Evolutionary conservation across 2,797 vertebrate species (phyloP).

Genomic region (Enteromius afrohamiltoni): DNA sequence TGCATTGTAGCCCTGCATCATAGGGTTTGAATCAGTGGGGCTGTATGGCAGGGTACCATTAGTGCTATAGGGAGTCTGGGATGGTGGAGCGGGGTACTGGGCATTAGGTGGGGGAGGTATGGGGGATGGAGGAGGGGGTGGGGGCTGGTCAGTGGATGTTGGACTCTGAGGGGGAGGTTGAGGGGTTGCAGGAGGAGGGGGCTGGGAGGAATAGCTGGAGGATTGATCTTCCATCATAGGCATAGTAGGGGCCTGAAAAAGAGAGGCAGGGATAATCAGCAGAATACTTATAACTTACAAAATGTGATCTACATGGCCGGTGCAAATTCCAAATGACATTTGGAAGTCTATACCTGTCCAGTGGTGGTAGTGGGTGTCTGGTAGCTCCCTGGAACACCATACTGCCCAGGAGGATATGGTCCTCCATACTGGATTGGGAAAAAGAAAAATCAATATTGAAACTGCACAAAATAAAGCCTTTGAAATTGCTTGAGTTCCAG

Average conservation of each 20-base stretch:
- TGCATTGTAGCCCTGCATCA: slow-evolving; percentile 73
- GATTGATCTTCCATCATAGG: slow-evolving; percentile 81
- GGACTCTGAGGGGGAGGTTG: slow-evolving; percentile 81
- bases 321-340: not conserved
- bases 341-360: slow-evolving; percentile 73
- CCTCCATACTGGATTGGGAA: slow-evolving; percentile 73
- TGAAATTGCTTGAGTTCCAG: no score
- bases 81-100: slow-evolving; percentile 72
- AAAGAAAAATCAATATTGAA: not conserved
- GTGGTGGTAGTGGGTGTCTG: slow-evolving; percentile 71
- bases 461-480: not conserved
- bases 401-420: slow-evolving; percentile 77
- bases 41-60: slow-evolving; percentile 73
- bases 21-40: slow-evolving; percentile 71
- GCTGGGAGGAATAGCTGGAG: slow-evolving; percentile 73
- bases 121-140: slow-evolving; percentile 74
- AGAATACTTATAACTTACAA: not conserved
- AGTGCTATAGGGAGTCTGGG: slow-evolving; percentile 73
- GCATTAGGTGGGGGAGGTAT: slow-evolving; percentile 75
- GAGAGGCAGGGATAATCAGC: not conserved
- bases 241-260: slow-evolving; percentile 74
- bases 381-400: slow-evolving; percentile 73
- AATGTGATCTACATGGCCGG: not conserved
- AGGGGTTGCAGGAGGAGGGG: slow-evolving; percentile 72
- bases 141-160: slow-evolving; percentile 77